These are phyloP conservation scores for Apodemia hepburni DNA, from an alignment of 2,888 invertebrate species.

Conservation along the genomic window DNA sequence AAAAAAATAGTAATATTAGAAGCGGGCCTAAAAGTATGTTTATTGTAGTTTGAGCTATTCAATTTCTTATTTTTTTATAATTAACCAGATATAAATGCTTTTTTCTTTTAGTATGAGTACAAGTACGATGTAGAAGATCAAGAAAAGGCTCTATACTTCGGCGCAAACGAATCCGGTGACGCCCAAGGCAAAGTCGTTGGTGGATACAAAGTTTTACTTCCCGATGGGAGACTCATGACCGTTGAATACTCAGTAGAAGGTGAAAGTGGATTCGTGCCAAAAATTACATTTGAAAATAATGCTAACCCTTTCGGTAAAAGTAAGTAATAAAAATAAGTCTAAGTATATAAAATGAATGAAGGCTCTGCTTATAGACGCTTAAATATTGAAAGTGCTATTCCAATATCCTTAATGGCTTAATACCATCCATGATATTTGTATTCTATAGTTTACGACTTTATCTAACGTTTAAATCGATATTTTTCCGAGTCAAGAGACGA, in stretches of 20 bases:
- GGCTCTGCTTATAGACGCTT: background rate
- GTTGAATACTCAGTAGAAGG: slow-evolving; percentile 86
- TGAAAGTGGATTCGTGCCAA: slow-evolving; percentile 86
- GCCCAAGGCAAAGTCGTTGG: slow-evolving; percentile 83
- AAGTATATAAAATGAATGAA: background rate
- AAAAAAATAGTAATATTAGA: no score
- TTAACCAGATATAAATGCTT: background rate
- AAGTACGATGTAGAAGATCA: slow-evolving; percentile 87
- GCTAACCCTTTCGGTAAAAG: slow-evolving; percentile 78
- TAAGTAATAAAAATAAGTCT: slow-evolving; percentile 37
- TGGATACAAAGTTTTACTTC: slow-evolving; percentile 83
- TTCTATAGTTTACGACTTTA: background rate
- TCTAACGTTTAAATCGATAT: background rate
- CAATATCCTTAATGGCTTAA: no score
- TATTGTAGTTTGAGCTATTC: no score
- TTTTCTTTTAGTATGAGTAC: slow-evolving; percentile 82
- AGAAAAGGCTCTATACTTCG: slow-evolving; percentile 84
- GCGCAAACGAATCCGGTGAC: slow-evolving; percentile 84
- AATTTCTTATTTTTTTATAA: no score
- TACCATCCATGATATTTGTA: background rate
- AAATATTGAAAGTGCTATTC: background rate
- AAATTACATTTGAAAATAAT: slow-evolving; percentile 82
- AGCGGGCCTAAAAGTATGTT: no score
- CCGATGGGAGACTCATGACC: slow-evolving; percentile 86
- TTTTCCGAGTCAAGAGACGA: background rate